Evolutionary conservation across 2,797 vertebrate genomes (phyloP).

Genomic region (Rhinogobio ventralis): DNA sequence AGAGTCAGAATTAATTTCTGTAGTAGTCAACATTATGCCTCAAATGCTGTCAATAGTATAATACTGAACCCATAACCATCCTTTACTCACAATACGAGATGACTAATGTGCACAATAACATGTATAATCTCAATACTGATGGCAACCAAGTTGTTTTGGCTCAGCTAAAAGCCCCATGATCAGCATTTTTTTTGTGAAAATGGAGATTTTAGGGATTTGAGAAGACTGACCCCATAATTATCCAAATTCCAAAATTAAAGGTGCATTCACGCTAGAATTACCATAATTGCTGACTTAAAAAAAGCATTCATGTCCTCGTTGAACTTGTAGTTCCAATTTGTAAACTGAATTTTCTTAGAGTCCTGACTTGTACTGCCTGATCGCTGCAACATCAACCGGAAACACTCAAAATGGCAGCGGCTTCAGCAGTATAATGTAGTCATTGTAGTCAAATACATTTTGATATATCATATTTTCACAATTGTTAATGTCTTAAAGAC

Average conservation of each 20-base stretch:
- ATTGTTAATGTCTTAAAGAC: neutral
- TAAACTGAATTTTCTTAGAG: neutral
- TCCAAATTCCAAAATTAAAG: conserved; percentile 31
- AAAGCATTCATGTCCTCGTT: neutral
- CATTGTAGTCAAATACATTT: neutral
- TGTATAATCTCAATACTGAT: neutral
- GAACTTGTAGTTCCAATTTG: neutral
- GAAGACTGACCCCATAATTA: conserved; percentile 29
- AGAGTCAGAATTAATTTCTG: neutral
- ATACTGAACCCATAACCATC: neutral
- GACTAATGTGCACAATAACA: conserved; percentile 6
- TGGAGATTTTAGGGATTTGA: conserved; percentile 35
- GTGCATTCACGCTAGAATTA: neutral
- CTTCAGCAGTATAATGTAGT: neutral
- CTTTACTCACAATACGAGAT: neutral
- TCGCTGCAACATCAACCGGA: neutral
- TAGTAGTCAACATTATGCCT: neutral
- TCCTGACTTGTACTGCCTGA: neutral
- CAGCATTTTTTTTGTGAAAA: conserved; percentile 30
- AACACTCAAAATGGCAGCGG: neutral
- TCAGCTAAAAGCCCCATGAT: conserved; percentile 10
- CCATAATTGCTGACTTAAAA: neutral
- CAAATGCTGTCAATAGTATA: neutral
- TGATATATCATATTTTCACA: neutral
- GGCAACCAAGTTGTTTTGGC: conserved; percentile 28